phyloP scores from a whole-genome alignment of 2,113 vertebrate genomes.

The Ameiurus melas region DNA sequence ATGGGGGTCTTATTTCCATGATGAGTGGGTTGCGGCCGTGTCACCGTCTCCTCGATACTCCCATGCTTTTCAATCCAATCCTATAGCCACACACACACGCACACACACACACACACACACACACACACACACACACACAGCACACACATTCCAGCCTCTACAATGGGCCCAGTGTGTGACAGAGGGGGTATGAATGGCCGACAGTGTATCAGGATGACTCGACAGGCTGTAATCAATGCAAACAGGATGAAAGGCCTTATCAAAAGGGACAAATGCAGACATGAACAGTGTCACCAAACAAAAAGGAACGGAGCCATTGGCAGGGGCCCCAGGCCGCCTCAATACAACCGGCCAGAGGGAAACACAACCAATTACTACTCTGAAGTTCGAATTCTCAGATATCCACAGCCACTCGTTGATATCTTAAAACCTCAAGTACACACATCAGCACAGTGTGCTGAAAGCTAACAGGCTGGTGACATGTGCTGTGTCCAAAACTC shows the following conservation, averaged over 20 bases:
- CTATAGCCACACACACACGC: conserved; percentile 53
- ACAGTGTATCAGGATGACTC: conserved; percentile 73
- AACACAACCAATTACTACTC: conserved; percentile 58
- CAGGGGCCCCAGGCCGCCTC: conserved; percentile 55
- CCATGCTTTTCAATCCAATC: conserved; percentile 60
- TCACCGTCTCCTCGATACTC: conserved; percentile 60
- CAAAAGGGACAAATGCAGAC: conserved; percentile 71
- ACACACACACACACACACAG: conserved; percentile 47
- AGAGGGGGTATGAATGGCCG: conserved; percentile 65
- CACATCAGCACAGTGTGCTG: conserved; percentile 42
- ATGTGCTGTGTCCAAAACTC: not conserved
- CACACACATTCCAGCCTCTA: conserved; percentile 68
- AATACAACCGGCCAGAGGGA: conserved; percentile 54
- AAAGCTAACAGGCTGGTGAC: conserved; percentile 30
- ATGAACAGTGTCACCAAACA: conserved; percentile 69
- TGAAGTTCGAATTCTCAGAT: conserved; percentile 60
- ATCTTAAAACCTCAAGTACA: conserved; percentile 58
- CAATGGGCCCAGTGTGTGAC: conserved; percentile 74
- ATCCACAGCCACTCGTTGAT: conserved; percentile 60
- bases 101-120: conserved; percentile 59
- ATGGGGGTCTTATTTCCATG: conserved; percentile 60
- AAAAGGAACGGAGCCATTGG: conserved; percentile 63
- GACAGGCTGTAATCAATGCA: conserved; percentile 75
- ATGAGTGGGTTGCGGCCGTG: conserved; percentile 56
- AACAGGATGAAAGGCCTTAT: conserved; percentile 73